Conservation (phyloP, 2,797 vertebrate genomes). For the Avahi laniger region DNA sequence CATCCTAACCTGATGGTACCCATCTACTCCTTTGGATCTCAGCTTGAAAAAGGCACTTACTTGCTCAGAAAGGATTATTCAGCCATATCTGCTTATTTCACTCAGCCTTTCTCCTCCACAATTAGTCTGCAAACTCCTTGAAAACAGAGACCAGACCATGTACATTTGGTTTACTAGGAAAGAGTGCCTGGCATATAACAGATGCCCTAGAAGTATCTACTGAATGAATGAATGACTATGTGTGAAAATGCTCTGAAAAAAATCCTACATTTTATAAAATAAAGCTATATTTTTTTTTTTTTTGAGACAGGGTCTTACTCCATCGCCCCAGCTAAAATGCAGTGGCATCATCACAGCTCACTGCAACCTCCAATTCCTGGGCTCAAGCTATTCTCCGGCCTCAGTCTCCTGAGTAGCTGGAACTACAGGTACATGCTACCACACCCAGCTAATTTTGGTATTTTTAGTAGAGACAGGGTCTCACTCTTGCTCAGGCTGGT, state of each 20-base stretch:
- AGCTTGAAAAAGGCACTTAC: not conserved
- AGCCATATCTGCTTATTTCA: not conserved
- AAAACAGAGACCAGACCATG: not conserved
- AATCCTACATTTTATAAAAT: not conserved
- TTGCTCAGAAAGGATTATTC: not conserved
- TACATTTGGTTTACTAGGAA: not conserved
- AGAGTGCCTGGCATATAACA: not conserved
- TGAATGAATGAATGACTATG: not conserved
- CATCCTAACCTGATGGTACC: not conserved
- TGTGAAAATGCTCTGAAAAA: not conserved
- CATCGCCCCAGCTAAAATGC: not conserved
- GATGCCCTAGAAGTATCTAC: not conserved
- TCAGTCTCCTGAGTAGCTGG: too few species aligned
- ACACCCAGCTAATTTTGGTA: not conserved
- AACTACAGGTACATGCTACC: not conserved
- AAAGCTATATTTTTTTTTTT: not conserved
- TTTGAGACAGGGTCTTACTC: not conserved
- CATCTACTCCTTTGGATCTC: not conserved
- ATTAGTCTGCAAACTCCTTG: not conserved
- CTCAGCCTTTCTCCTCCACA: not conserved
- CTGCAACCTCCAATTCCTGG: not conserved
- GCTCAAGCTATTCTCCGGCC: too few species aligned
- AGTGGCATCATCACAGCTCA: not conserved
- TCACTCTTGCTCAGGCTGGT: not conserved
- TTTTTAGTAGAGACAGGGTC: not conserved